phyloP scores from a whole-genome alignment of 1,140 invertebrate species.

The Zophobas morio region DNA sequence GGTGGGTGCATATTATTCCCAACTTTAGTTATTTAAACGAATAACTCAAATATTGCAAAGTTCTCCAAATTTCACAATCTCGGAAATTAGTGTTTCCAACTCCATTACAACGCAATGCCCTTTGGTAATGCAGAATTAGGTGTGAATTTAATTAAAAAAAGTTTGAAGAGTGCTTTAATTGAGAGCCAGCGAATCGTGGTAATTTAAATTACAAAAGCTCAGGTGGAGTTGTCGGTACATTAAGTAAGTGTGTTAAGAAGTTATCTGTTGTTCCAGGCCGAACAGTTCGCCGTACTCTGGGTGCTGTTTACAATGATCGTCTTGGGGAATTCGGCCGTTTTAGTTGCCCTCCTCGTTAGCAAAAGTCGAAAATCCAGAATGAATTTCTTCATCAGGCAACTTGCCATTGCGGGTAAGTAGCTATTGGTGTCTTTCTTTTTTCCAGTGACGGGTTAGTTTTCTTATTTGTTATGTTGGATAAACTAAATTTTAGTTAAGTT shows the following conservation, averaged over 20 bases:
- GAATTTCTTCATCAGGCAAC: conserved; percentile 97
- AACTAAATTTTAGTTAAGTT: too few species aligned
- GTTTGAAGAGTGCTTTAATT: conserved; percentile 1
- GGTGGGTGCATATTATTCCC: background rate
- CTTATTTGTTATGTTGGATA: too few species aligned
- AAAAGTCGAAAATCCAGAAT: conserved; percentile 92
- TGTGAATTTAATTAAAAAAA: conserved; percentile 37
- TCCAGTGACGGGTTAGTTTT: too few species aligned
- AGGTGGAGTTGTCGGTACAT: conserved; percentile 31
- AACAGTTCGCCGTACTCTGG: conserved; percentile 92
- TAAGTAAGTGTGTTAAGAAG: conserved; percentile 14
- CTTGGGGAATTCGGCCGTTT: conserved; percentile 89
- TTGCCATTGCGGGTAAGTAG: conserved; percentile 89
- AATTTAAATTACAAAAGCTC: conserved; percentile 17
- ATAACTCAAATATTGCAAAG: background rate
- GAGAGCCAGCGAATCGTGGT: background rate
- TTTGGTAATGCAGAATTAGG: background rate
- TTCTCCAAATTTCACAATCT: background rate
- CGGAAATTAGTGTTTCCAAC: background rate
- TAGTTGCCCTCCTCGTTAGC: conserved; percentile 86
- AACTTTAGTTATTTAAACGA: background rate
- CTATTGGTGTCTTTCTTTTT: background rate
- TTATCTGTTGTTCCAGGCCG: conserved; percentile 79
- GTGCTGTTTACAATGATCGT: conserved; percentile 91
- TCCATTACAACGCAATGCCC: background rate